phyloP scores from a whole-genome alignment of 1,140 invertebrate genomes.

The Centruroides sculpturatus region DNA sequence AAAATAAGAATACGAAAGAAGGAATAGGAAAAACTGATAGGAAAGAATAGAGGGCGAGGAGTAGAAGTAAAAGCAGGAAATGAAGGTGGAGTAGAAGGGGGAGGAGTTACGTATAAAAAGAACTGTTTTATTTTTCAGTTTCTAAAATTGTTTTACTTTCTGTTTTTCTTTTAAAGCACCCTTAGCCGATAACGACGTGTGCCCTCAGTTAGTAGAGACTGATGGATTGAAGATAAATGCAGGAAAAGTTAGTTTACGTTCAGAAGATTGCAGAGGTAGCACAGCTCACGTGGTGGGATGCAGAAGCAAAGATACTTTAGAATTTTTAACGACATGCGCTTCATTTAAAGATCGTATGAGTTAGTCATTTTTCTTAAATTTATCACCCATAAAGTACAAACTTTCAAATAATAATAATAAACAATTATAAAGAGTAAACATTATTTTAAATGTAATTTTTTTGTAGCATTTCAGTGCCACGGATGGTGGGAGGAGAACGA shows the following conservation, averaged over 20 bases:
- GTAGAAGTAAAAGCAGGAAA: too few species aligned
- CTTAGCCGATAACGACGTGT: slow-evolving; percentile 7
- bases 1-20: too few species aligned
- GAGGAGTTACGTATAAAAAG: too few species aligned
- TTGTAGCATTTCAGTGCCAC: slow-evolving; percentile 67
- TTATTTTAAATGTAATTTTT: neutral
- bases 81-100: too few species aligned
- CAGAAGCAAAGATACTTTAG: slow-evolving; percentile 21
- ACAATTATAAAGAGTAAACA: neutral
- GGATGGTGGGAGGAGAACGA: slow-evolving; percentile 57
- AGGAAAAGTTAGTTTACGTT: slow-evolving; percentile 13
- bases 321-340: slow-evolving; percentile 26
- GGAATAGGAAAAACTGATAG: too few species aligned
- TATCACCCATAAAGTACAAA: neutral
- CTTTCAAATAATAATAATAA: neutral
- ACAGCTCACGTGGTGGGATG: slow-evolving; percentile 22
- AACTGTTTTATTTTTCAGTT: too few species aligned
- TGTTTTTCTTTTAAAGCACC: neutral
- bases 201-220: slow-evolving; percentile 10
- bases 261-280: slow-evolving; percentile 15
- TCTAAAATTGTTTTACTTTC: too few species aligned
- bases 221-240: slow-evolving; percentile 13
- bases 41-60: too few species aligned
- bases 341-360: slow-evolving; percentile 19
- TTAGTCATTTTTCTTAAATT: slow-evolving; percentile 9